These are phyloP conservation scores for Syngnathus acus DNA, from an alignment of 2,797 vertebrate species.

Conservation along the genomic window DNA sequence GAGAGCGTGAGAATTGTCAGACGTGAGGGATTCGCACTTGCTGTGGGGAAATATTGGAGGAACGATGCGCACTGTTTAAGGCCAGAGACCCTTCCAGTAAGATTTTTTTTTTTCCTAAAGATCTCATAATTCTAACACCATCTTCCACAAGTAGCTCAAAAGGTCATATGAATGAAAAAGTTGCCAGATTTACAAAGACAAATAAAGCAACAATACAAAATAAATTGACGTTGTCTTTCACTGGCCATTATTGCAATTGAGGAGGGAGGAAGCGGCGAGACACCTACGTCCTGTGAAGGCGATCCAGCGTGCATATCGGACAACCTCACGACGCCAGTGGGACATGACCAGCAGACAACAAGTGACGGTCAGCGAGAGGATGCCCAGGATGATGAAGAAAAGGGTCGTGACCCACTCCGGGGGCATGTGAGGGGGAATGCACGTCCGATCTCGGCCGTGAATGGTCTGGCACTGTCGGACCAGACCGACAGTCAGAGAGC, in stretches of 20 bases:
- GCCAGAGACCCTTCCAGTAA: too few relatives aligned
- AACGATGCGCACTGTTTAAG: too few relatives aligned
- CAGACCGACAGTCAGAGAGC: constrained; percentile 94
- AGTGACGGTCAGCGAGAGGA: constrained; percentile 98
- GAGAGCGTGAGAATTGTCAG: not conserved
- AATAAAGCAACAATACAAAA: too few relatives aligned
- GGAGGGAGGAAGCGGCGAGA: not conserved
- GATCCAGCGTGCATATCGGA: constrained; percentile 80
- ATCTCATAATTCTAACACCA: too few relatives aligned
- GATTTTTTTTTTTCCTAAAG: too few relatives aligned
- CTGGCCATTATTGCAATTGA: not conserved
- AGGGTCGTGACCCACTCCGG: constrained; percentile 98
- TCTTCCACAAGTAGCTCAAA: too few relatives aligned
- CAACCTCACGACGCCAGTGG: constrained; percentile 97
- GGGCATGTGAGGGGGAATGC: constrained; percentile 94
- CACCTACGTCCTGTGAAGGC: constrained; percentile 70
- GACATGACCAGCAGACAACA: constrained; percentile 96
- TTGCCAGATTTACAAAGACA: too few relatives aligned
- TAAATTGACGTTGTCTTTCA: too few relatives aligned
- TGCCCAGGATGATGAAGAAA: constrained; percentile 99
- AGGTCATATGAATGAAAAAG: too few relatives aligned
- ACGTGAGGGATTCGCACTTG: not conserved
- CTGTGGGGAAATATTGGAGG: not conserved
- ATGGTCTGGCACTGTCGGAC: constrained; percentile 99
- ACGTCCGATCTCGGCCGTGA: constrained; percentile 94